A percentile compares a stretch with the other conserved stretches of the same genome.
These are phyloP conservation scores for Lacerta agilis DNA, from an alignment of 2,797 vertebrate species.

Conservation along the genomic window DNA sequence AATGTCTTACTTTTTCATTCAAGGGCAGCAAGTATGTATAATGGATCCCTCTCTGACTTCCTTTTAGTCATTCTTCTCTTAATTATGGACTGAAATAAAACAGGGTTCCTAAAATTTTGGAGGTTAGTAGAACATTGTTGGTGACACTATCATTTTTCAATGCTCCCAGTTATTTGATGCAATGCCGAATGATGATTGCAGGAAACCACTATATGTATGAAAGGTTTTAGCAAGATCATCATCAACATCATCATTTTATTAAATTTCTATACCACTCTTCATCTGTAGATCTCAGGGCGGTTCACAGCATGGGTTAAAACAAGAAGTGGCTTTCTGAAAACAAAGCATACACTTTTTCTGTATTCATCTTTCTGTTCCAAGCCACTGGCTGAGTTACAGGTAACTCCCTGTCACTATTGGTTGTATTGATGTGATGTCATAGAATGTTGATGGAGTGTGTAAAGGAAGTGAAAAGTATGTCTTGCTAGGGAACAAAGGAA, in stretches of 20 bases:
- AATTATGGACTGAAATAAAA: background rate
- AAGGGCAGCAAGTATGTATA: slow-evolving; percentile 73
- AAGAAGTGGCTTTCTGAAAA: background rate
- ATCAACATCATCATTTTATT: no score
- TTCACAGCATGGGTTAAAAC: background rate
- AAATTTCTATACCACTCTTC: no score
- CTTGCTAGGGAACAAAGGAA: background rate
- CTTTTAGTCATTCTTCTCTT: slow-evolving; percentile 33
- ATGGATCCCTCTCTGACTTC: slow-evolving; percentile 47
- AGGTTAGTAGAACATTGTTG: background rate
- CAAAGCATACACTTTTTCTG: background rate
- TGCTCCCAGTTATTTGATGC: background rate
- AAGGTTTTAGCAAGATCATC: background rate
- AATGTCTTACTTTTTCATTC: slow-evolving; percentile 74
- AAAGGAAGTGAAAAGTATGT: background rate
- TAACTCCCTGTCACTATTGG: background rate
- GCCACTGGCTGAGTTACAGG: background rate
- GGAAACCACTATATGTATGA: background rate
- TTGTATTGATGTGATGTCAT: background rate
- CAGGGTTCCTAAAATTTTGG: background rate
- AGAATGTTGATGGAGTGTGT: background rate
- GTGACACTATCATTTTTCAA: background rate
- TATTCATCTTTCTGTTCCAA: background rate
- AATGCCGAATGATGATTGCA: background rate
- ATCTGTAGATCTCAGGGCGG: no score